Conservation (phyloP, 92 coral and sea anemone genomes). For the Desmophyllum pertusum region DNA sequence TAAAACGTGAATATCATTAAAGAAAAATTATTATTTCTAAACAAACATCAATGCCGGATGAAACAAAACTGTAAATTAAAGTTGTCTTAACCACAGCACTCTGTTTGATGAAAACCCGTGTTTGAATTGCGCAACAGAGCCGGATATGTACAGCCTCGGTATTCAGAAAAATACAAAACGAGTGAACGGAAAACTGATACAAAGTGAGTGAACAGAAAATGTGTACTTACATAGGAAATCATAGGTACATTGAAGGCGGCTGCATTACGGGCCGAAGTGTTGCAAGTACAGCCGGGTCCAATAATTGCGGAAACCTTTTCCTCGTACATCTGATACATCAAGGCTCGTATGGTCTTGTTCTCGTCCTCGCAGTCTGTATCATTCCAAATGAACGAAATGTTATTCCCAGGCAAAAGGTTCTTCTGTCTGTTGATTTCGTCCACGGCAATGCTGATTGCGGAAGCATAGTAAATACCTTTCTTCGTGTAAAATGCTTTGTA, state of each 20-base stretch:
- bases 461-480: constrained; percentile 51
- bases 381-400: constrained; percentile 75
- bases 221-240: constrained; percentile 67
- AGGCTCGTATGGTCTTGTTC: constrained; percentile 43
- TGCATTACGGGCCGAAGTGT: constrained; percentile 62
- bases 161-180: background rate
- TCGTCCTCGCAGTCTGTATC: constrained; percentile 53
- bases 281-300: constrained; percentile 66
- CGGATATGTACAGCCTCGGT: background rate
- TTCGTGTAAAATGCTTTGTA: background rate
- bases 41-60: background rate
- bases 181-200: no score
- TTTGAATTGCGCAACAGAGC: background rate
- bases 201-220: background rate
- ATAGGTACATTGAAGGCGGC: constrained; percentile 65
- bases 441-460: constrained; percentile 74
- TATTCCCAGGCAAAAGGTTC: constrained; percentile 58
- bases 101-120: background rate
- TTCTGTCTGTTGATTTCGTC: constrained; percentile 65
- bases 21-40: background rate
- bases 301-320: constrained; percentile 60
- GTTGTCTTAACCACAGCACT: background rate
- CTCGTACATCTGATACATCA: constrained; percentile 53
- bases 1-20: background rate
- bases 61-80: background rate